phyloP scores from a whole-genome alignment of 2,113 vertebrate species.

The Bujurquina vittata region DNA sequence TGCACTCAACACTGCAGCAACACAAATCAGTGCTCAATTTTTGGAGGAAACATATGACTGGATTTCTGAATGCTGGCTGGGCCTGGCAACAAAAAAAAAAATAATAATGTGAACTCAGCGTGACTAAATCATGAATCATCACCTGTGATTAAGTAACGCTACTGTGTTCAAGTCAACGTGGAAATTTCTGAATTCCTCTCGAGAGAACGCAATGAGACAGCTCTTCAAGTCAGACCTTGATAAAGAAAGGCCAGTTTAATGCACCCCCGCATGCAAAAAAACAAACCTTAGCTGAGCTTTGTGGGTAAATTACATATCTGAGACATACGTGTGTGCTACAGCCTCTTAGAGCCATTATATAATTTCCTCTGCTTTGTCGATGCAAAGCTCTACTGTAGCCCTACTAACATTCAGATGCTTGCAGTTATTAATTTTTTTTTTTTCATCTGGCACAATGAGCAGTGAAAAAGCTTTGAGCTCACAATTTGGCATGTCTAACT shows the following conservation, averaged over 20 bases:
- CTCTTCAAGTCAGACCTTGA: not conserved
- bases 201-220: not conserved
- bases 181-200: not conserved
- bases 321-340: not conserved
- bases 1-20: constrained; percentile 12
- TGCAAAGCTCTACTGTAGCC: not conserved
- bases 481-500: not conserved
- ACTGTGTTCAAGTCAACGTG: not conserved
- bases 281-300: not conserved
- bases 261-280: not conserved
- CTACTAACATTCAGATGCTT: not conserved
- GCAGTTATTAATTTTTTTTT: not conserved
- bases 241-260: not conserved
- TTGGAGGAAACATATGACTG: not conserved
- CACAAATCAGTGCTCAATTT: not conserved
- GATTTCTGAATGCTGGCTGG: not conserved
- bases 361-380: not conserved
- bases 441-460: not conserved
- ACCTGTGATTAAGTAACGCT: not conserved
- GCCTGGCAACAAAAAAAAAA: not conserved
- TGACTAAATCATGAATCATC: not conserved
- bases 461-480: not conserved
- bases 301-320: not conserved
- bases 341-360: not conserved
- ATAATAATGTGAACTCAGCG: not conserved